phyloP scores from a whole-genome alignment of 2,888 invertebrate species.

The Anoncus sp. region DNA sequence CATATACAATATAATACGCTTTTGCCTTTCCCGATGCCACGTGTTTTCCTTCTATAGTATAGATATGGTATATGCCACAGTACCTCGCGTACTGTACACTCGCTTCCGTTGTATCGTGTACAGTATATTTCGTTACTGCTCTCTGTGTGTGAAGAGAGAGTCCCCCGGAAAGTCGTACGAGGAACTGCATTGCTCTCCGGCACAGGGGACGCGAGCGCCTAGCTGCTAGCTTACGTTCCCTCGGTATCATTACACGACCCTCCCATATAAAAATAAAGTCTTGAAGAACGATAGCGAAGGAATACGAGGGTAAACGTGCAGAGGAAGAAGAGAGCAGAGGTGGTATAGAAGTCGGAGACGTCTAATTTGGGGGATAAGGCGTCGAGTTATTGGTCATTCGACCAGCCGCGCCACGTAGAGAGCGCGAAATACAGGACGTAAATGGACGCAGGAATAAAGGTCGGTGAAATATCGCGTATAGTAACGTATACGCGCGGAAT shows the following conservation, averaged over 20 bases:
- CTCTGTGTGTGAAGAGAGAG: conserved; percentile 56
- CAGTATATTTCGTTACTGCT: conserved; percentile 33
- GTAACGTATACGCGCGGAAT: conserved; percentile 40
- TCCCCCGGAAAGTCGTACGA: conserved; percentile 59
- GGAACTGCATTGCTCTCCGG: conserved; percentile 66
- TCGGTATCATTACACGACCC: conserved; percentile 72
- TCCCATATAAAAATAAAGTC: conserved; percentile 74
- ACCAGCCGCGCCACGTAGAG: conserved; percentile 54
- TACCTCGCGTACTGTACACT: conserved; percentile 39
- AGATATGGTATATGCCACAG: conserved; percentile 36
- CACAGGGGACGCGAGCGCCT: conserved; percentile 59
- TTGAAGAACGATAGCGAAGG: conserved; percentile 61
- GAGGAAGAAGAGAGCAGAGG: conserved; percentile 11
- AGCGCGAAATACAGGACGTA: conserved; percentile 66
- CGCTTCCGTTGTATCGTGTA: conserved; percentile 40
- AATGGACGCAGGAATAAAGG: conserved; percentile 69
- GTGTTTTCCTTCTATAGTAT: conserved; percentile 35
- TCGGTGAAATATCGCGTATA: conserved; percentile 56
- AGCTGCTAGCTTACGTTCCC: conserved; percentile 70
- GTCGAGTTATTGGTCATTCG: conserved; percentile 76
- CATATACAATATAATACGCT: conserved; percentile 37
- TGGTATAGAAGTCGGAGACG: conserved; percentile 60
- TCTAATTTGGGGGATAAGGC: conserved; percentile 77
- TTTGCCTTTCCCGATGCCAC: conserved; percentile 36
- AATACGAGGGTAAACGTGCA: conserved; percentile 22